A percentile compares a stretch with the other conserved stretches of the same genome.
Conservation (phyloP, 2,797 vertebrate genomes). For the Kryptolebias ocellatus region DNA sequence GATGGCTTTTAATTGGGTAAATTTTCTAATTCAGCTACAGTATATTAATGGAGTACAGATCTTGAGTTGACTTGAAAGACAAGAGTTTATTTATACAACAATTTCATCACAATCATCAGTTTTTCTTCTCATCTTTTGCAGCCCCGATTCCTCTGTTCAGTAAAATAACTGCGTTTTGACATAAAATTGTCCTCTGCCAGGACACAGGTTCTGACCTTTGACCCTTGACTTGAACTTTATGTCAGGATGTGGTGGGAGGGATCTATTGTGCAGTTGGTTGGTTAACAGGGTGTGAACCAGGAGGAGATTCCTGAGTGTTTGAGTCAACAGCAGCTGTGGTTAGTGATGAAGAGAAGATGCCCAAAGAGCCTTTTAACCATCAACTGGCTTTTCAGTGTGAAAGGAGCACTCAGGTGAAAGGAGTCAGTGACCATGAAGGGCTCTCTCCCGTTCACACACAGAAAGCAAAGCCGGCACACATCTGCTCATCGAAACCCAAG, state of each 20-base stretch:
- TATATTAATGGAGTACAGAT: too few relatives aligned
- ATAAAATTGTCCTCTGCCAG: constrained; percentile 2
- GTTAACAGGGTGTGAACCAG: constrained; percentile 66
- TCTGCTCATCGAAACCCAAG: constrained; percentile 14
- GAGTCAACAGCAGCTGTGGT: constrained; percentile 79
- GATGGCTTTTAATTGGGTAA: too few relatives aligned
- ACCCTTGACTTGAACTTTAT: constrained; percentile 33
- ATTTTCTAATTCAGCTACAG: too few relatives aligned
- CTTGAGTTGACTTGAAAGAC: too few relatives aligned
- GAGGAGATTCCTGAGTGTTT: constrained; percentile 75
- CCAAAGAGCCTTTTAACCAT: constrained; percentile 56
- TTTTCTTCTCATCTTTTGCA: background rate
- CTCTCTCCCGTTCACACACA: constrained; percentile 17
- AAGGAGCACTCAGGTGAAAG: constrained; percentile 75
- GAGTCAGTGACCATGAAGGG: constrained; percentile 75
- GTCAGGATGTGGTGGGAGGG: background rate
- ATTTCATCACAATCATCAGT: background rate
- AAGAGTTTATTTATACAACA: too few relatives aligned
- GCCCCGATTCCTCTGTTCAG: background rate
- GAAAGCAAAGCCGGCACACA: constrained; percentile 1
- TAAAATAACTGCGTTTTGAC: constrained; percentile 1
- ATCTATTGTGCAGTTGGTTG: constrained; percentile 42
- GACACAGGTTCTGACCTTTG: constrained; percentile 31
- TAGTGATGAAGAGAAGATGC: constrained; percentile 71
- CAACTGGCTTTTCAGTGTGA: constrained; percentile 64